These are phyloP conservation scores for Tenthredo distinguenda DNA, from an alignment of 2,888 invertebrate genomes.

Conservation along the genomic window DNA sequence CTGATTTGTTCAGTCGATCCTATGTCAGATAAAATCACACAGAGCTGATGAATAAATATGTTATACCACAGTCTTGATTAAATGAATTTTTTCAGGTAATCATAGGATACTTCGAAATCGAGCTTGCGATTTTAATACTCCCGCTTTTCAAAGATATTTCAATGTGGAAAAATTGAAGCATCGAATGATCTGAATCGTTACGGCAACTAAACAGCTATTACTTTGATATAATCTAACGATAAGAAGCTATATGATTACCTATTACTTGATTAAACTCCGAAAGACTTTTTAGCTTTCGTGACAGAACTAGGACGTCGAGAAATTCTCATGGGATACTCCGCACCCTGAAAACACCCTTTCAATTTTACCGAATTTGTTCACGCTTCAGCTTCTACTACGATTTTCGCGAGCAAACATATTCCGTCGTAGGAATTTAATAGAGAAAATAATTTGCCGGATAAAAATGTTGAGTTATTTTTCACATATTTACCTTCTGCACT, in stretches of 20 bases:
- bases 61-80: background rate
- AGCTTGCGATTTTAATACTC: background rate
- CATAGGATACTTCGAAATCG: background rate
- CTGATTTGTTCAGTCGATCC: slow-evolving; percentile 68
- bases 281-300: background rate
- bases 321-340: background rate
- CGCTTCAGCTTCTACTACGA: background rate
- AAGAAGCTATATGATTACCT: background rate
- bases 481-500: slow-evolving; percentile 71
- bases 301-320: background rate
- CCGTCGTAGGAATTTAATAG: background rate
- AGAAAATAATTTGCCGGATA: background rate
- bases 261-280: background rate
- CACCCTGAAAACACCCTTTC: background rate
- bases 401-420: background rate
- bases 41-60: background rate
- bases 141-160: background rate
- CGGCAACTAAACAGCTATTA: background rate
- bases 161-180: background rate
- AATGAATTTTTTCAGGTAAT: background rate
- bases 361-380: background rate
- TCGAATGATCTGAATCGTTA: background rate
- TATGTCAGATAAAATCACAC: slow-evolving; percentile 54
- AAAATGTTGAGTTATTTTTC: slow-evolving; percentile 25
- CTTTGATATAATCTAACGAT: background rate